Base-by-base conservation (phyloP, 2,113 vertebrate genomes). In the Monopterus albus region DNA sequence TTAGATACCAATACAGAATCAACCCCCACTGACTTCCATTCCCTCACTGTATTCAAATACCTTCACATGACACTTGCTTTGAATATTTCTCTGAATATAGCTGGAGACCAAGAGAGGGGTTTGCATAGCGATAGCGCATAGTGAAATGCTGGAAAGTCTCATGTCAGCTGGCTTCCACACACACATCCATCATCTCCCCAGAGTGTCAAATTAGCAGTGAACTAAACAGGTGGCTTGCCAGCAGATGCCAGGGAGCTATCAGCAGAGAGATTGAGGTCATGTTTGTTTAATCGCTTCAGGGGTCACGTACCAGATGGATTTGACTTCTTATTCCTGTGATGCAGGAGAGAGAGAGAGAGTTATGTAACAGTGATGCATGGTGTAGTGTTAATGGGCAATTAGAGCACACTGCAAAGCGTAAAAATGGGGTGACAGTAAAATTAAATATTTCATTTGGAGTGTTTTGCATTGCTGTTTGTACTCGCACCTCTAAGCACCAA, bases 181-280 rank as follows among this genome's bases (percentile, higher is more conserved):
- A n/a, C 69, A 61, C 86, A 87, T 90, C 83, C 70, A 87, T 89
- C 86, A 88, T 87, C 64, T 87, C 81, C 78, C 76, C 59, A 39
- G 78, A 81, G 56, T 70, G 86, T 89, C 86, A 88, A 78, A 89
- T 87, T 87, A 89, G 83, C 81, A 76, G 55, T n/a, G 18, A 46
- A 76, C 33, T 46, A 79, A 88, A 87, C 87, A 89, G 80, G 89
- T 88, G 83, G 67, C 74, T 61, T 58, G 72, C 51, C 72, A 74
- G 57, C 73, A 74, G 86, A 83, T 81, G 79, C 78, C 87, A 79
- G 75, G 77, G 62, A 84, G 69, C 65, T 13, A 65, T 71, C 72
- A 43, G 61, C 55, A 82, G 80, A 78, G 67, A 87, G 79, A 89
- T 84, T 87, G 83, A 88, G 87, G 85, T 90, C 83, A 83, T 75